Percentiles rank a stretch among this genome's conserved stretches.
phyloP scores from a whole-genome alignment of 2,888 invertebrate species.

The Chalcosyrphus nemorum region DNA sequence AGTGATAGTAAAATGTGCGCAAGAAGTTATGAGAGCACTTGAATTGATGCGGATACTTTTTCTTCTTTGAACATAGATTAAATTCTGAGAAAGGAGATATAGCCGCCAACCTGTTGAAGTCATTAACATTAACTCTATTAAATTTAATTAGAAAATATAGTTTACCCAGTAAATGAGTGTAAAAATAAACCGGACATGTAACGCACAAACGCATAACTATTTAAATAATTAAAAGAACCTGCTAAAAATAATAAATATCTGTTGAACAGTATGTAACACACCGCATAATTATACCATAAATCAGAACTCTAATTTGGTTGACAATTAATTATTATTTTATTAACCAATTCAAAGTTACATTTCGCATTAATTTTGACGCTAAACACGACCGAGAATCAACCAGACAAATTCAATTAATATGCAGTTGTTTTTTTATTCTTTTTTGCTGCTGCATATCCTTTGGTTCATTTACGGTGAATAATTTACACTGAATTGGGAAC shows the following conservation, averaged over 20 bases:
- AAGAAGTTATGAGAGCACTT: too few species aligned
- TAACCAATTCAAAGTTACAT: not conserved
- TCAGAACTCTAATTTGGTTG: not conserved
- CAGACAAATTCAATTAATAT: constrained; percentile 16
- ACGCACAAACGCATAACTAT: not conserved
- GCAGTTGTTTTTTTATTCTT: not conserved
- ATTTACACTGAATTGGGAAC: not conserved
- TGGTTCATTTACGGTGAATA: not conserved
- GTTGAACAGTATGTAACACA: not conserved
- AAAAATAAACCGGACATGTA: not conserved
- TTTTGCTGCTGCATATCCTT: too few species aligned
- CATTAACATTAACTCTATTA: too few species aligned
- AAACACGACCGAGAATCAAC: constrained; percentile 21
- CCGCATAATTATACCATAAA: constrained; percentile 12
- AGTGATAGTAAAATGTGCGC: not conserved
- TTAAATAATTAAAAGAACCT: not conserved
- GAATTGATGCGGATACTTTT: too few species aligned
- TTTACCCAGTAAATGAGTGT: too few species aligned
- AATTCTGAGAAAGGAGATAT: too few species aligned
- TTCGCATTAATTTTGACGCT: constrained; percentile 13
- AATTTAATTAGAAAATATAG: too few species aligned
- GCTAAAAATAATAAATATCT: constrained; percentile 8
- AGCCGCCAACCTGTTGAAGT: too few species aligned
- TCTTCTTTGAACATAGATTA: too few species aligned
- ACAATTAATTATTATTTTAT: not conserved